Percentiles rank a stretch among this genome's conserved stretches.
These are phyloP conservation scores for Napeogenes inachia DNA, from an alignment of 2,888 invertebrate genomes.

Conservation along the genomic window DNA sequence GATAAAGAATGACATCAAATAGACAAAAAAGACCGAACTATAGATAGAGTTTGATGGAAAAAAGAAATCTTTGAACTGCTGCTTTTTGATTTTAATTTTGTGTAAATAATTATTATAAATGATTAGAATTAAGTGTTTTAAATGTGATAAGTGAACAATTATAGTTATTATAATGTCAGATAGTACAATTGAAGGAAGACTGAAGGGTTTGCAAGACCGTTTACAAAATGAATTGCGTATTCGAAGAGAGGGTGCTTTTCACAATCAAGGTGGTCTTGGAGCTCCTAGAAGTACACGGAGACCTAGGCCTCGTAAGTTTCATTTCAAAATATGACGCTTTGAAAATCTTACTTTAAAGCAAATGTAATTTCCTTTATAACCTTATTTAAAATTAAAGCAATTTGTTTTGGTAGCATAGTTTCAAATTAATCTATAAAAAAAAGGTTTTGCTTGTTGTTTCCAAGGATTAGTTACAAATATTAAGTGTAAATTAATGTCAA, in stretches of 20 bases:
- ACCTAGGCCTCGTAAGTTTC: slow-evolving; percentile 81
- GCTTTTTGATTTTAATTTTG: slow-evolving; percentile 63
- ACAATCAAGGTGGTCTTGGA: slow-evolving; percentile 75
- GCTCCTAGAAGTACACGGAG: slow-evolving; percentile 76
- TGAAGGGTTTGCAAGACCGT: slow-evolving; percentile 89
- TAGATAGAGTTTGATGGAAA: slow-evolving; percentile 34
- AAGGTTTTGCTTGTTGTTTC: no score
- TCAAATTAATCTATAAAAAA: background rate
- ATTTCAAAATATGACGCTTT: slow-evolving; percentile 11
- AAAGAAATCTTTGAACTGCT: slow-evolving; percentile 69
- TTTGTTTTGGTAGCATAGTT: slow-evolving; percentile 1
- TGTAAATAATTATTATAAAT: slow-evolving; percentile 61
- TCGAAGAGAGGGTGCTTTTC: slow-evolving; percentile 80
- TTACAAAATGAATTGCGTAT: slow-evolving; percentile 80
- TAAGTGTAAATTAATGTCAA: no score
- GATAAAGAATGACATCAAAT: slow-evolving; percentile 9
- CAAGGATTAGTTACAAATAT: no score
- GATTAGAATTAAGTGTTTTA: slow-evolving; percentile 54
- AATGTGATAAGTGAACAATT: slow-evolving; percentile 57
- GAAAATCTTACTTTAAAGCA: background rate
- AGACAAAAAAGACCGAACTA: slow-evolving; percentile 7
- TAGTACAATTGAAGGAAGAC: slow-evolving; percentile 86
- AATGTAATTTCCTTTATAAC: background rate
- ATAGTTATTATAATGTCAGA: slow-evolving; percentile 79
- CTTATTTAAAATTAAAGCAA: background rate